Percentiles rank a stretch among this genome's conserved stretches.
Evolutionary conservation across 2,797 vertebrate genomes (phyloP).

Genomic region (Spinus olivaceus): DNA sequence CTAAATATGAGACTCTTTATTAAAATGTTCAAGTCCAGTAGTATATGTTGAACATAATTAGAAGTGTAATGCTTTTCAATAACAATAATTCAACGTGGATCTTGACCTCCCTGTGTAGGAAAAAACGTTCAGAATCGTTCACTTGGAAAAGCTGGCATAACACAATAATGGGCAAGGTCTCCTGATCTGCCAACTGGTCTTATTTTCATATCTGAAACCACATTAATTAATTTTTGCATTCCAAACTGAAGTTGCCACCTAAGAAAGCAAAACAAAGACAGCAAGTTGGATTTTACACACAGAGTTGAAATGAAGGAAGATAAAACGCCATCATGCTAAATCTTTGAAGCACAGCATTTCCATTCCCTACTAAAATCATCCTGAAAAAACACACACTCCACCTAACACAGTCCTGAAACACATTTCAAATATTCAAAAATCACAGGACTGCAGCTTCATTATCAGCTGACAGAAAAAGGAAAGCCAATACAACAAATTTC

Average conservation of each 20-base stretch:
- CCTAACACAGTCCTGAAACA: not conserved
- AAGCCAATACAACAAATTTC: not conserved
- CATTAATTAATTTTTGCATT: not conserved
- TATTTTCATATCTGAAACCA: not conserved
- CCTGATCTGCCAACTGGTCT: not conserved
- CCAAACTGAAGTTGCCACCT: not conserved
- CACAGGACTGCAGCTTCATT: not conserved
- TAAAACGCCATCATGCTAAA: not conserved
- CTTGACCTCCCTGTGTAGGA: not conserved
- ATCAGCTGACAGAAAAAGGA: not conserved
- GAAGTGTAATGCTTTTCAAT: not conserved
- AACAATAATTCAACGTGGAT: not conserved
- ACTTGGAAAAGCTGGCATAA: not conserved
- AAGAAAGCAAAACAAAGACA: not conserved
- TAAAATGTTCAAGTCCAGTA: not conserved
- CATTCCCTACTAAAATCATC: not conserved
- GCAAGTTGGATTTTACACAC: not conserved
- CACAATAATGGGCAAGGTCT: not conserved
- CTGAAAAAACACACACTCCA: not conserved
- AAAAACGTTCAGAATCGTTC: not conserved
- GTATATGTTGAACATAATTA: not conserved
- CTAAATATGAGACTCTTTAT: not conserved
- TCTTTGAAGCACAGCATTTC: not conserved
- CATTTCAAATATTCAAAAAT: not conserved
- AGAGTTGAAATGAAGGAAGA: not conserved